phyloP scores from a whole-genome alignment of 2,888 invertebrate species.

The Pheosia tremula region DNA sequence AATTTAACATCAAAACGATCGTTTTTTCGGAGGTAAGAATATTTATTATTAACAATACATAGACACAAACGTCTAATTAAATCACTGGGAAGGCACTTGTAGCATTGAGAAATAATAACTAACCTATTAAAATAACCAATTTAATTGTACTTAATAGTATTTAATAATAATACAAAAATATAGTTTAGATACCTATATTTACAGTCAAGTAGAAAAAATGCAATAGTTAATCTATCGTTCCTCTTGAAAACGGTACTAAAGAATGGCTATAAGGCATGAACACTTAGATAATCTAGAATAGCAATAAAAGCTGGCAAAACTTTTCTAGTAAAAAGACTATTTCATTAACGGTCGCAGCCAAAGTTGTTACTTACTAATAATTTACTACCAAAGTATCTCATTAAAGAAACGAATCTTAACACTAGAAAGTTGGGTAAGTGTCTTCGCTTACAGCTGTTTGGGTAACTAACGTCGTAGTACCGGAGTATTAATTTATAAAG shows the following conservation, averaged over 20 bases:
- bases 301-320: constrained; percentile 39
- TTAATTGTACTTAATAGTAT: constrained; percentile 67
- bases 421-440: constrained; percentile 47
- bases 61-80: constrained; percentile 41
- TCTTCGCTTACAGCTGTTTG: constrained; percentile 42
- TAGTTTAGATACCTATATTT: constrained; percentile 73
- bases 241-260: constrained; percentile 45
- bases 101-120: constrained; percentile 70
- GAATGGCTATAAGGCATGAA: constrained; percentile 56
- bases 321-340: constrained; percentile 45
- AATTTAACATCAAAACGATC: constrained; percentile 9
- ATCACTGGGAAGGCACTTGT: constrained; percentile 52
- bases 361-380: constrained; percentile 11
- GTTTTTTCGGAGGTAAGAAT: constrained; percentile 7
- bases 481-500: constrained; percentile 47
- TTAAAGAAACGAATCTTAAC: constrained; percentile 43
- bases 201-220: constrained; percentile 69
- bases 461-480: constrained; percentile 44
- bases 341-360: constrained; percentile 34
- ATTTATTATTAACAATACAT: constrained; percentile 9
- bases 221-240: constrained; percentile 58
- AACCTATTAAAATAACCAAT: constrained; percentile 59
- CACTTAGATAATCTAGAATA: constrained; percentile 50
- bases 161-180: constrained; percentile 78
- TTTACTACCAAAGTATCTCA: constrained; percentile 25